phyloP scores from a whole-genome alignment of 2,888 invertebrate species.

The Tipula helvola region DNA sequence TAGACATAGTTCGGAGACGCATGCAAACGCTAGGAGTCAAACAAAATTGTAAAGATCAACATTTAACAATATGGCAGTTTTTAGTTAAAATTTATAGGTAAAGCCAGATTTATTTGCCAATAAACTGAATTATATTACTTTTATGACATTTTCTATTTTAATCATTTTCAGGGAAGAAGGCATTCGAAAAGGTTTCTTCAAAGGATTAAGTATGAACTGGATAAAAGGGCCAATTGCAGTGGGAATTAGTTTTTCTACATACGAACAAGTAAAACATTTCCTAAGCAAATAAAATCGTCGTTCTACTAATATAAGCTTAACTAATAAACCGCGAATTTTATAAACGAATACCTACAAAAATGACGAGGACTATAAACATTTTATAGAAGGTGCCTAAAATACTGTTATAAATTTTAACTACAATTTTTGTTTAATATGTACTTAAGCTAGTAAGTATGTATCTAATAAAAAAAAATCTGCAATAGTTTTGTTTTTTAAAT shows the following conservation, averaged over 20 bases:
- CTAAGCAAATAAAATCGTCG: slow-evolving; percentile 34
- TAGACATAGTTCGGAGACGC: slow-evolving; percentile 69
- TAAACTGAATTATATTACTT: neutral
- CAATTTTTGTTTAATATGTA: neutral
- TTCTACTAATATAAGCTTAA: neutral
- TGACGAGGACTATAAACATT: neutral
- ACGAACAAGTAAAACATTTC: slow-evolving; percentile 62
- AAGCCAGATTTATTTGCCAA: slow-evolving; percentile 20
- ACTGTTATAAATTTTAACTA: neutral
- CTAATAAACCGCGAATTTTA: neutral
- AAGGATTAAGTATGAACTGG: slow-evolving; percentile 99
- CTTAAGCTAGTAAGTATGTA: neutral
- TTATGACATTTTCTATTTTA: slow-evolving; percentile 5
- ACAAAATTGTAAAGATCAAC: slow-evolving; percentile 39
- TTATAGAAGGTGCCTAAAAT: neutral
- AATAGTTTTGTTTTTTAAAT: neutral
- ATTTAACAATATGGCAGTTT: slow-evolving; percentile 53
- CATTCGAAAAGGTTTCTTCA: slow-evolving; percentile 79
- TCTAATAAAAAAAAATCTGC: neutral
- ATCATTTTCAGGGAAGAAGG: slow-evolving; percentile 71
- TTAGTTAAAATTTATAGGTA: slow-evolving; percentile 57
- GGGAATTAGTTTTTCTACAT: slow-evolving; percentile 93
- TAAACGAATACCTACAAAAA: neutral
- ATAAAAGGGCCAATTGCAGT: slow-evolving; percentile 83
- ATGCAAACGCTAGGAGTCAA: slow-evolving; percentile 45